Evolutionary conservation across 2,113 vertebrate species (phyloP).

Genomic region (Gobio gobio): DNA sequence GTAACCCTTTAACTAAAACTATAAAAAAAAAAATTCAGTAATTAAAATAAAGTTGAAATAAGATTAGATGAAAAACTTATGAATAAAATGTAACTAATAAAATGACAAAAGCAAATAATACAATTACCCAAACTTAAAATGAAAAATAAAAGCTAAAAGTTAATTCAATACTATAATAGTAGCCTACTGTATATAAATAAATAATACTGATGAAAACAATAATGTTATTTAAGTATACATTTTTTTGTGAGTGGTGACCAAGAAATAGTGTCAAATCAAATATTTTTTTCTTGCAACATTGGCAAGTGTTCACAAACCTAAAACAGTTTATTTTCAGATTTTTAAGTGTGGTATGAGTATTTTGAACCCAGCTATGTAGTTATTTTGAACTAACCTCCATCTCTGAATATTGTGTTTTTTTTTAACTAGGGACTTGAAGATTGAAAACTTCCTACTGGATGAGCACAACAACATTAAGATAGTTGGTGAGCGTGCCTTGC

Average conservation of each 20-base stretch:
- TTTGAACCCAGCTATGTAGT: not conserved
- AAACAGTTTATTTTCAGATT: not conserved
- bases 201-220: no score
- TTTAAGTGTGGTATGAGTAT: not conserved
- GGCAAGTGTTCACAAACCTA: no score
- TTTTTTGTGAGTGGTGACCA: no score
- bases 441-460: slow-evolving; percentile 88
- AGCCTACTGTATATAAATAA: no score
- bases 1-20: no score
- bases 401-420: slow-evolving; percentile 46
- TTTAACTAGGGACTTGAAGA: slow-evolving; percentile 81
- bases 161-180: no score
- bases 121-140: not conserved
- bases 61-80: not conserved
- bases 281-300: no score
- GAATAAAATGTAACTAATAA: no score
- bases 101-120: not conserved
- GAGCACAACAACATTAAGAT: slow-evolving; percentile 89
- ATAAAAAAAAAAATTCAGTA: no score
- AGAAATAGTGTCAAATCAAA: no score
- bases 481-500: slow-evolving; percentile 72
- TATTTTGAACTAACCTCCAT: slow-evolving; percentile 19
- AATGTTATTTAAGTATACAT: no score
- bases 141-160: not conserved
- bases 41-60: not conserved